These are phyloP conservation scores for Beris morrisii DNA, from an alignment of 2,888 invertebrate species.

Conservation along the genomic window DNA sequence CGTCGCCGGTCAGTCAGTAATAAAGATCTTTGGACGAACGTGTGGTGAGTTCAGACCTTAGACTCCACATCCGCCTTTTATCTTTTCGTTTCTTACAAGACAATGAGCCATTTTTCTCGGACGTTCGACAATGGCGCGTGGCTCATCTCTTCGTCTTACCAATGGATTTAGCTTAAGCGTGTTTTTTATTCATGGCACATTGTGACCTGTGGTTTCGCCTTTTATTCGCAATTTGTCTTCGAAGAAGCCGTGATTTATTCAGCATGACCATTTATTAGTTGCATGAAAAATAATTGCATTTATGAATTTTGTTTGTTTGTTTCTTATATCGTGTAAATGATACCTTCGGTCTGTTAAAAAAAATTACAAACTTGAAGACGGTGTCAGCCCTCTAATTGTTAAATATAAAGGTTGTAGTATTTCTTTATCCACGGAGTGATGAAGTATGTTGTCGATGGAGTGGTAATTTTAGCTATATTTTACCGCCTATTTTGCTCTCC, in stretches of 20 bases:
- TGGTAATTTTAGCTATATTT: too few relatives aligned
- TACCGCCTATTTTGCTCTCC: too few relatives aligned
- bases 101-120: slow-evolving; percentile 33
- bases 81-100: not conserved
- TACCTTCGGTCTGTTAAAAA: not conserved
- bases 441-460: too few relatives aligned
- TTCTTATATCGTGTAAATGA: not conserved
- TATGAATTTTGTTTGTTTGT: not conserved
- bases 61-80: slow-evolving; percentile 9
- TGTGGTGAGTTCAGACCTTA: not conserved
- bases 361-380: too few relatives aligned
- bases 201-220: not conserved
- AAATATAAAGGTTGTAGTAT: too few relatives aligned
- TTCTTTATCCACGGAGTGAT: too few relatives aligned
- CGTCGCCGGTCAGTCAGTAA: not conserved
- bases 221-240: not conserved
- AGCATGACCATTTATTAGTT: not conserved
- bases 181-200: not conserved
- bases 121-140: slow-evolving; percentile 34
- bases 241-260: not conserved
- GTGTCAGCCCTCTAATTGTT: too few relatives aligned
- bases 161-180: too few relatives aligned
- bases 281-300: not conserved
- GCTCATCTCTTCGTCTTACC: slow-evolving; percentile 20
- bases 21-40: not conserved